A percentile compares a stretch with the other conserved stretches of the same genome.
Evolutionary conservation across 1,140 invertebrate genomes (phyloP).

Genomic region (Brachionus manjavacas): DNA sequence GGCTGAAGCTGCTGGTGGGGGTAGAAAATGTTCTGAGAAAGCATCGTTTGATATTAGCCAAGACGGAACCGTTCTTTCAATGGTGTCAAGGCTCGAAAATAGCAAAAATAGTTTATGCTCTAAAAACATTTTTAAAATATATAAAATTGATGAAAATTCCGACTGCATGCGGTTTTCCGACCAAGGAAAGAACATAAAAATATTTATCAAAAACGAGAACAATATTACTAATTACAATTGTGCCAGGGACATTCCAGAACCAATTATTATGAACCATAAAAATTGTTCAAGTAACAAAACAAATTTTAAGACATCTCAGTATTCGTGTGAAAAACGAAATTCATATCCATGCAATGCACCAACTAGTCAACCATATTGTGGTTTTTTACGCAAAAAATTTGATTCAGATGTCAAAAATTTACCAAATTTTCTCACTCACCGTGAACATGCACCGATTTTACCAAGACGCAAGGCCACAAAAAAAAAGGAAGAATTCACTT

Average conservation of each 20-base stretch:
- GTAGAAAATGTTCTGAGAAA: neutral
- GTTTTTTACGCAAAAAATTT: constrained; percentile 19
- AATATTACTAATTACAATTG: constrained; percentile 35
- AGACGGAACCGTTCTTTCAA: neutral
- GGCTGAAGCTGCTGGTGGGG: neutral
- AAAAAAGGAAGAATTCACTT: neutral
- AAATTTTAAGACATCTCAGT: neutral
- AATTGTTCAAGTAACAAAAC: neutral
- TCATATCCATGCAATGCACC: neutral
- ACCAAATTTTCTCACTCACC: neutral
- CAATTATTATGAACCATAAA: neutral
- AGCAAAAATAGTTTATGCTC: neutral
- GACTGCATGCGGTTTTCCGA: neutral
- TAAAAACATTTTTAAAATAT: constrained; percentile 34
- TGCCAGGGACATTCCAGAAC: neutral
- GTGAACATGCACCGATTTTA: neutral
- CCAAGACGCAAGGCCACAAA: neutral
- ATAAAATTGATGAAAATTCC: neutral
- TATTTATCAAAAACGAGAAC: constrained; percentile 27
- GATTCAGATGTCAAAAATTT: neutral
- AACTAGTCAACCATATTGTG: constrained; percentile 19
- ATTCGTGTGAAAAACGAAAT: neutral
- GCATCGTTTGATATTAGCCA: neutral
- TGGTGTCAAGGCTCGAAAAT: neutral
- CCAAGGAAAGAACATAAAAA: constrained; percentile 12